Base-by-base conservation (phyloP, 2,113 vertebrate species). In the Ophthalmolycus amberensis region DNA sequence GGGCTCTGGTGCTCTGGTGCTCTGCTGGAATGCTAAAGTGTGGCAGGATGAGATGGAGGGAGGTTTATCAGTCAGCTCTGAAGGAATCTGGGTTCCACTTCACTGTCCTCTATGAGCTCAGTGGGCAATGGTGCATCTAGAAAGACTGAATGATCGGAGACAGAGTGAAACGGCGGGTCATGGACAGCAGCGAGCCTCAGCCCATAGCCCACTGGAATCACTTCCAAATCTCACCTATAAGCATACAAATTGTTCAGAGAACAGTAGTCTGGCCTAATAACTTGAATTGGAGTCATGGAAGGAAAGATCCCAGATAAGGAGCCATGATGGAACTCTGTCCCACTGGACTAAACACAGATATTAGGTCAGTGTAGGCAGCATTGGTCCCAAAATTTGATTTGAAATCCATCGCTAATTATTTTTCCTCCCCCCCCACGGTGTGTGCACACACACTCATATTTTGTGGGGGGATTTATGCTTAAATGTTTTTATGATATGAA, bases 71-170 rank as follows among this genome's bases (percentile, higher is more conserved):
- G 46, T 70, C 74, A 42, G 83, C 83, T 85, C 68, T 56, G 74
- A 82, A 52, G 90, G 80, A 69, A 80, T 82, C 84, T 79, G 80
- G 86, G 92, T 94, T 94, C 92, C 92, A 91, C 92, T 92, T 88
- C 90, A 91, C 86, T 87, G 92, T 93, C 54, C 75, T 84, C 79
- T 69, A 85, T 84, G 91, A 93, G 91, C 78, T 89, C 56, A 71
- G 80, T 71, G 84, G 59, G 88, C 89, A 87, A 73, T 83, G 90
- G 83, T 93, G 93, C 94, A 91, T 92, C 93, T 34, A 91, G 73
- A 59, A 74, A 32, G 56, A 80, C 80, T 66, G 66, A 90, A 84
- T 83, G 89, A 93, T 91, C 84, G 80, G 64, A 42, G 77, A 85
- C 54, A 64, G 46, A 80, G 72, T 38, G 37, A 79, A 46, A 37